Conservation (phyloP, 2,888 invertebrate genomes). For the Drosophila tanythrix region DNA sequence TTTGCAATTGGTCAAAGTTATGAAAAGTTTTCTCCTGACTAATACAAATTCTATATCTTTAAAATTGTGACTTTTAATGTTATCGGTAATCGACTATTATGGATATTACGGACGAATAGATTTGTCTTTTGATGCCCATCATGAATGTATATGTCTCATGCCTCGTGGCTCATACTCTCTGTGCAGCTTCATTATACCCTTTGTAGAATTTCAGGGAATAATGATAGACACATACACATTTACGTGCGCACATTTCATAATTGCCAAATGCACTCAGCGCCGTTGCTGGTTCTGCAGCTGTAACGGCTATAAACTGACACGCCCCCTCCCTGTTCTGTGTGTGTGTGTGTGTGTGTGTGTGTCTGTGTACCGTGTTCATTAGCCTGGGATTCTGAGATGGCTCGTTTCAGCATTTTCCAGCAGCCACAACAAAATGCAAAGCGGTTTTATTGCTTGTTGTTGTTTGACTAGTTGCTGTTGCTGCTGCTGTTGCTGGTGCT, state of each 20-base stretch:
- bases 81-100: not conserved
- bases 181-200: not conserved
- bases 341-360: not conserved
- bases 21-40: not conserved
- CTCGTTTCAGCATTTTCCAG: constrained; percentile 51
- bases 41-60: not conserved
- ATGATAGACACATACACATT: constrained; percentile 4
- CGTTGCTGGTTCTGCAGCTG: constrained; percentile 30
- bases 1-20: not conserved
- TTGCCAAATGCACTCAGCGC: constrained; percentile 72
- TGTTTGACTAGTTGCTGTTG: constrained; percentile 22
- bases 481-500: constrained; percentile 17
- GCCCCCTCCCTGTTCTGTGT: constrained; percentile 7
- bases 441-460: constrained; percentile 31
- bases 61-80: not conserved
- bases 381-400: constrained; percentile 50
- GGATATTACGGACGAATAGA: not conserved
- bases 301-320: constrained; percentile 45
- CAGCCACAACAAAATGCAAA: constrained; percentile 58
- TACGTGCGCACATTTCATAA: constrained; percentile 63
- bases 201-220: not conserved
- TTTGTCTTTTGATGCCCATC: not conserved
- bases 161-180: not conserved
- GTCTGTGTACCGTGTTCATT: constrained; percentile 63
- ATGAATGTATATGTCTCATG: not conserved